These are phyloP conservation scores for Epinotia brunnichana DNA, from an alignment of 2,888 invertebrate species.

Conservation along the genomic window DNA sequence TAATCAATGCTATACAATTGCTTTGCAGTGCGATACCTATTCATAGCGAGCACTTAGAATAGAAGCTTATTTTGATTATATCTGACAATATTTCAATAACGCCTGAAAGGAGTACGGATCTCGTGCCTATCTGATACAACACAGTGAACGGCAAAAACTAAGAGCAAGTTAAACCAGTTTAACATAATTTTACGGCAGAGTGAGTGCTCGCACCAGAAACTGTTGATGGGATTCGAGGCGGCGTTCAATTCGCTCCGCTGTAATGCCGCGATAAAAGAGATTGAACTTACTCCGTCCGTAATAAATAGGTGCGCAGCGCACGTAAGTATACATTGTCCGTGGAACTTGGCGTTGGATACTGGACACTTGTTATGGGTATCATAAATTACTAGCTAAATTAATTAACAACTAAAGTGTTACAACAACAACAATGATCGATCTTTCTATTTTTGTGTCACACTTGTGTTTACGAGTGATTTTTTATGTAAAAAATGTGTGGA, in stretches of 20 bases:
- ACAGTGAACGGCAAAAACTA: constrained; percentile 60
- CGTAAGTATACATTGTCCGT: constrained; percentile 24
- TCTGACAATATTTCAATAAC: background rate
- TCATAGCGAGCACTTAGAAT: too few relatives aligned
- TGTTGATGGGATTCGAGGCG: constrained; percentile 65
- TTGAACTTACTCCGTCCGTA: constrained; percentile 77
- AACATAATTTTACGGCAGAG: constrained; percentile 79
- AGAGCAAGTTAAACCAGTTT: constrained; percentile 67
- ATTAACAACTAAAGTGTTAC: background rate
- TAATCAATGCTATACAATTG: too few relatives aligned
- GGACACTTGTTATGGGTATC: constrained; percentile 15
- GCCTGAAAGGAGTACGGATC: background rate
- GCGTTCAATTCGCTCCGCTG: constrained; percentile 72
- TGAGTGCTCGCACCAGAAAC: constrained; percentile 66
- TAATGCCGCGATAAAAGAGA: constrained; percentile 80
- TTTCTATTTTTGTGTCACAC: too few relatives aligned
- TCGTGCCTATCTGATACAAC: constrained; percentile 9
- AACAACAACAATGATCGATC: constrained; percentile 2
- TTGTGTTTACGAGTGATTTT: too few relatives aligned
- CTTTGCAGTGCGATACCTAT: too few relatives aligned
- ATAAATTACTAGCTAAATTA: constrained; percentile 6
- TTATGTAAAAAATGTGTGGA: background rate
- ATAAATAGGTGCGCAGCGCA: constrained; percentile 60
- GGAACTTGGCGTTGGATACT: constrained; percentile 27
- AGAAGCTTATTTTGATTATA: background rate